Base-by-base conservation (phyloP, 2,888 invertebrate genomes). In the Pseudococcus jackbeardsleyi region DNA sequence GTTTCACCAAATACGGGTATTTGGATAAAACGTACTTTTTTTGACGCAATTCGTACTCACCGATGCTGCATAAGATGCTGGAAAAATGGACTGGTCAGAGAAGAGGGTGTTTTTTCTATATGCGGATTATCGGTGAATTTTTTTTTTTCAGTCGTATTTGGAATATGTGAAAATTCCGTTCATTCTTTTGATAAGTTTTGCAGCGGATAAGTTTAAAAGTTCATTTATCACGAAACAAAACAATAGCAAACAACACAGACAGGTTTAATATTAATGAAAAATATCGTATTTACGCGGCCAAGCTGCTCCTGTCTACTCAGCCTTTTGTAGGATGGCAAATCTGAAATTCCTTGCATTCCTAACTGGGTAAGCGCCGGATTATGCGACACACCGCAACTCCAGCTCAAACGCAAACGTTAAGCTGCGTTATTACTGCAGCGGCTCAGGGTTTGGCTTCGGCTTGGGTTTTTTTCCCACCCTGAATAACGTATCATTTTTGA, bases 211-310 rank as follows among this genome's bases (percentile, higher is more conserved):
- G 72, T 77, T 72, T 72, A 48, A 72, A 77, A 42, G 48, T 87
- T 26, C 77, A 87, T 87, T 87, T 87, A 87, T 87, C 87, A 87
- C 77, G 17, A 87, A 87, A 87, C 87, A 33, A 87, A 87, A 87
- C 87, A 87, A 87, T 77, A 77, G 77, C 87, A 77, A 87, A 77
- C 33, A 77, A 39, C 33, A 77, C 87, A 77, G 87, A 87, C 87
- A 77, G 87, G 33, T 87, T 87, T 87, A 79, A 87, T 87, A 87
- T 87, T 87, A 87, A 87, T 87, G 87, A 87, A 87, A 87, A 87
- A 87, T 87, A 87, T 77, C 46, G 77, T 46, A 77, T 77, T 48
- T 59, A 85, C 54, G 72, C 59, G 64, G n/a, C 26, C 39, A 50
- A 26, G 26, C 26, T 33, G 26, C 26, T 33, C 3, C 26, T 33